phyloP scores from a whole-genome alignment of 1,140 invertebrate species.

The Drosophila subobscura region DNA sequence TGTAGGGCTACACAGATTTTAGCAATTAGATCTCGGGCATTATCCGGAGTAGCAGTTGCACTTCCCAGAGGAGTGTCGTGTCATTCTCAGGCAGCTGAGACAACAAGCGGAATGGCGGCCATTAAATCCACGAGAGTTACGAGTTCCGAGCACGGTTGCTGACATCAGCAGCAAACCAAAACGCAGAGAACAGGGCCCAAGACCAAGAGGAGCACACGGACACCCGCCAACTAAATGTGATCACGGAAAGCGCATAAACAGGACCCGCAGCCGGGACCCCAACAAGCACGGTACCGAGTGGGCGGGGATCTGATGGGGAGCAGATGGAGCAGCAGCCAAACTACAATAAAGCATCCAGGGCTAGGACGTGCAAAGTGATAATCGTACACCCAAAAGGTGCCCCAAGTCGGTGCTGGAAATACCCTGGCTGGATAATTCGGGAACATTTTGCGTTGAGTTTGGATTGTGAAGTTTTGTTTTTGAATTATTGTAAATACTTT shows the following conservation, averaged over 20 bases:
- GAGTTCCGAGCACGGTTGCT: slow-evolving; percentile 12
- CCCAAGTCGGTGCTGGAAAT: neutral
- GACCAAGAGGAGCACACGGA: neutral
- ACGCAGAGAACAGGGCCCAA: slow-evolving; percentile 2
- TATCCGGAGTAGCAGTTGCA: neutral
- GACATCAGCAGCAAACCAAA: slow-evolving; percentile 23
- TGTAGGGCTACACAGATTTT: slow-evolving; percentile 31
- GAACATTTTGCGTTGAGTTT: too few relatives aligned
- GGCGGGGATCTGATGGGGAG: neutral
- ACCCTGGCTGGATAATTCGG: neutral
- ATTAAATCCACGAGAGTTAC: slow-evolving; percentile 48
- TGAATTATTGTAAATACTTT: too few relatives aligned
- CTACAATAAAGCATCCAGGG: slow-evolving; percentile 64
- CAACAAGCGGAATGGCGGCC: slow-evolving; percentile 21
- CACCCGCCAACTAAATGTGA: slow-evolving; percentile 51
- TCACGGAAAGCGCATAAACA: slow-evolving; percentile 75
- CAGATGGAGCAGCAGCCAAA: slow-evolving; percentile 48
- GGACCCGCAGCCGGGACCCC: slow-evolving; percentile 18
- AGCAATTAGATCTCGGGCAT: slow-evolving; percentile 41
- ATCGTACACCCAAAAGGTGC: slow-evolving; percentile 40
- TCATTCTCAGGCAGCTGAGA: neutral
- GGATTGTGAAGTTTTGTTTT: too few relatives aligned
- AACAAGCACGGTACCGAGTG: neutral
- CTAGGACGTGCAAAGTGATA: slow-evolving; percentile 74
- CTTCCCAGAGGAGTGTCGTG: neutral